Conservation (phyloP, 1,140 invertebrate species). For the Asobara japonica region DNA sequence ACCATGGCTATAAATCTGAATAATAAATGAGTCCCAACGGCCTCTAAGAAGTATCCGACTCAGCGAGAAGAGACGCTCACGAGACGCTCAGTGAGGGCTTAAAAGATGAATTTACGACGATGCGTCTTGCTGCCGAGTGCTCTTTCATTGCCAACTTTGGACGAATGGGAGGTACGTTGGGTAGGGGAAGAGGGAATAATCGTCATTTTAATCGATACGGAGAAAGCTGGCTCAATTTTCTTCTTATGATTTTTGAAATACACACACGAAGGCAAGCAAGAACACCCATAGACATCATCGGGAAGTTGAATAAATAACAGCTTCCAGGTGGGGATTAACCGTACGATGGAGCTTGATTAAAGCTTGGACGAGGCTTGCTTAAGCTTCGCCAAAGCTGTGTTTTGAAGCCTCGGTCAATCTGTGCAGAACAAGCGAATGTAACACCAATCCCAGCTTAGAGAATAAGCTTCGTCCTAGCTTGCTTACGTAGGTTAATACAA, state of each 20-base stretch:
- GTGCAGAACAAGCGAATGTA: too few species aligned
- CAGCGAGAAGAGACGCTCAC: constrained; percentile 49
- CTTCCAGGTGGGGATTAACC: too few species aligned
- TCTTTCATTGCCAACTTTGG: constrained; percentile 9
- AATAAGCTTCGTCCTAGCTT: too few species aligned
- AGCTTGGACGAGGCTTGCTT: too few species aligned
- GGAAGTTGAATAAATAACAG: too few species aligned
- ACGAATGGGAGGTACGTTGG: constrained; percentile 18
- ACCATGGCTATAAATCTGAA: constrained; percentile 67
- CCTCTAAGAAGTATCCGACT: constrained; percentile 66
- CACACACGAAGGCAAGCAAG: too few species aligned
- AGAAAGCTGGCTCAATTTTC: background rate
- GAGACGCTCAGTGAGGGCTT: constrained; percentile 47
- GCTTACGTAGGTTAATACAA: too few species aligned
- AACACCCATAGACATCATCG: too few species aligned
- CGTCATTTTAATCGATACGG: background rate
- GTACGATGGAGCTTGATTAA: too few species aligned
- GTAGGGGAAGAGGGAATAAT: background rate
- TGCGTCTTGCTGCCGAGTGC: constrained; percentile 11
- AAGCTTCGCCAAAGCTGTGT: too few species aligned
- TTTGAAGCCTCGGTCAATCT: too few species aligned
- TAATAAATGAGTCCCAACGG: constrained; percentile 67
- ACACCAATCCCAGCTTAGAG: too few species aligned
- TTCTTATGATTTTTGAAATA: background rate
- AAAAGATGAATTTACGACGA: constrained; percentile 58